Percentiles rank a stretch among this genome's conserved stretches.
Evolutionary conservation across 2,113 vertebrate genomes (phyloP).

Genomic region (Arizona elegans): DNA sequence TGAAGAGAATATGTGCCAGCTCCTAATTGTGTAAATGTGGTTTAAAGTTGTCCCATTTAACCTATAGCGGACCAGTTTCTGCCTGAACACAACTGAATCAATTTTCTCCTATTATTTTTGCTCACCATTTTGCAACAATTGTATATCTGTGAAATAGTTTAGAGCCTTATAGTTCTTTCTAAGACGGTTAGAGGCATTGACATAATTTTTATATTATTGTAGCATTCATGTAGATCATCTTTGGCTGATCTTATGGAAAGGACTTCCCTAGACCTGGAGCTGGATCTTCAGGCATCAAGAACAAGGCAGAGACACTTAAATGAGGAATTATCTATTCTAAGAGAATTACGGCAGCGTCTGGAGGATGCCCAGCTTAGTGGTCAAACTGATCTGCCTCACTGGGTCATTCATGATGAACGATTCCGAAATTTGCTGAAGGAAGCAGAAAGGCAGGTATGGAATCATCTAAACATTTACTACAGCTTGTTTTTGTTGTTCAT

Average conservation of each 20-base stretch:
- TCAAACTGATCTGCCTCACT: constrained; percentile 82
- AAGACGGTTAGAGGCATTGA: neutral
- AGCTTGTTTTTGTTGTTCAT: neutral
- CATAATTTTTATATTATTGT: constrained; percentile 41
- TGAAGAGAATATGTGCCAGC: neutral
- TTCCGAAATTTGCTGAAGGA: constrained; percentile 87
- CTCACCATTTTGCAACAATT: neutral
- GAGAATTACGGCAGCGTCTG: constrained; percentile 89
- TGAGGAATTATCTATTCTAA: constrained; percentile 86
- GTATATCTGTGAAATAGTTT: neutral
- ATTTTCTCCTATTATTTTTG: neutral
- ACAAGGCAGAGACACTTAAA: constrained; percentile 91
- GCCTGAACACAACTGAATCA: neutral
- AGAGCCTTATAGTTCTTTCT: neutral
- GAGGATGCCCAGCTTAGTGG: constrained; percentile 85
- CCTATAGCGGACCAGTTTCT: neutral
- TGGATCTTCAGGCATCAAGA: constrained; percentile 98
- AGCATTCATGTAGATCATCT: constrained; percentile 89
- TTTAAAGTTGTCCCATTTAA: neutral
- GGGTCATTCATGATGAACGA: constrained; percentile 90
- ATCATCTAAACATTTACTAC: neutral
- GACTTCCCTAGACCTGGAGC: constrained; percentile 98
- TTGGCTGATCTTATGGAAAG: constrained; percentile 90
- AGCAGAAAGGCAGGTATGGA: constrained; percentile 92
- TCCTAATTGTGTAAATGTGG: neutral